Evolutionary conservation across 2,797 vertebrate genomes (phyloP).

Genomic region (Kryptopterus vitreolus): DNA sequence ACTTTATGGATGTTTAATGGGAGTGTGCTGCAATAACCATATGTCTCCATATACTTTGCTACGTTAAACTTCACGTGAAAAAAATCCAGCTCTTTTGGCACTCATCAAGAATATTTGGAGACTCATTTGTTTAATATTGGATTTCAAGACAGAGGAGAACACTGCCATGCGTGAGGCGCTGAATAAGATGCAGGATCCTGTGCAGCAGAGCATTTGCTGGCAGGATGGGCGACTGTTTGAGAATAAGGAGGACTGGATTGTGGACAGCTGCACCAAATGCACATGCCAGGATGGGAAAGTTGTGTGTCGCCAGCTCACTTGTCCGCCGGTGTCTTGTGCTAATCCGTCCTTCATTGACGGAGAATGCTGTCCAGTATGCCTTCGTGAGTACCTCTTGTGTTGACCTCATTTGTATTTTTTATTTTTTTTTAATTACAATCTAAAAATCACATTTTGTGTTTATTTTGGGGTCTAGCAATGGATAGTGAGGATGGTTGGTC

Average conservation of each 20-base stretch:
- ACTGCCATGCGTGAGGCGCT: slow-evolving; percentile 86
- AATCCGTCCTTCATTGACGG: slow-evolving; percentile 84
- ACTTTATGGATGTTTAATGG: slow-evolving; percentile 33
- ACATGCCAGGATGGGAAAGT: slow-evolving; percentile 90
- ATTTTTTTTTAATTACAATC: background rate
- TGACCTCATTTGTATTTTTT: background rate
- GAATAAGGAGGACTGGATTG: slow-evolving; percentile 88
- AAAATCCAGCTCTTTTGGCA: slow-evolving; percentile 13
- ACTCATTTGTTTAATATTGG: slow-evolving; percentile 37
- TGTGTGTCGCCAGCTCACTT: slow-evolving; percentile 87
- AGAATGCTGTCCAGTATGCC: slow-evolving; percentile 89
- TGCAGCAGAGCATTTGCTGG: slow-evolving; percentile 82
- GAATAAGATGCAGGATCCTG: slow-evolving; percentile 73
- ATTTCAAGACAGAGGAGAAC: slow-evolving; percentile 87
- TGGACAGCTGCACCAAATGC: slow-evolving; percentile 94
- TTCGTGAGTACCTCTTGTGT: slow-evolving; percentile 74
- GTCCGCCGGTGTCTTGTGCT: slow-evolving; percentile 85
- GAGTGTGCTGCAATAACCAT: background rate
- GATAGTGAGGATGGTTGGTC: slow-evolving; percentile 90
- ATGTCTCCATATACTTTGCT: slow-evolving; percentile 21
- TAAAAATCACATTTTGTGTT: background rate
- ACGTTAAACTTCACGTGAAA: slow-evolving; percentile 10
- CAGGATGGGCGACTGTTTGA: slow-evolving; percentile 89
- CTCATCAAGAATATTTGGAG: slow-evolving; percentile 29
- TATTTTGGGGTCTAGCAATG: slow-evolving; percentile 58